Percentiles rank a stretch among this genome's conserved stretches.
Evolutionary conservation across 2,797 vertebrate species (phyloP).

Genomic region (Sphenopsis melanotis): DNA sequence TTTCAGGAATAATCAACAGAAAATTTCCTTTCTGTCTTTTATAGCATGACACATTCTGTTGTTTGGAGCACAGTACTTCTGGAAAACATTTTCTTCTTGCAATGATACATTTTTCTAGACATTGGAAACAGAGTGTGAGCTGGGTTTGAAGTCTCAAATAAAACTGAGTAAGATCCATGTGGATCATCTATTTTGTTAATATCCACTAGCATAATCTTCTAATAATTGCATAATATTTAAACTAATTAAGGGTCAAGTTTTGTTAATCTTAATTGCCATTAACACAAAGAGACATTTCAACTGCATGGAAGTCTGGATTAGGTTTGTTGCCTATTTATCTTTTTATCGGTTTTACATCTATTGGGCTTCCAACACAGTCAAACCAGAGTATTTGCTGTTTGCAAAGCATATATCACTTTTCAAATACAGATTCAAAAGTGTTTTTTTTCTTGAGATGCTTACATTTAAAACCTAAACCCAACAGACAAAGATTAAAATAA

Average conservation of each 20-base stretch:
- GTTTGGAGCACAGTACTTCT: background rate
- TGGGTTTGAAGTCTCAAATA: background rate
- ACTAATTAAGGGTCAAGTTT: background rate
- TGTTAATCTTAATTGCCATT: background rate
- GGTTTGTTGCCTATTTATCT: background rate
- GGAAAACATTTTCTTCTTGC: background rate
- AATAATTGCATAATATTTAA: background rate
- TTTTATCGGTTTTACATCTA: background rate
- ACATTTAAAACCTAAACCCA: background rate
- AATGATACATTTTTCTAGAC: background rate
- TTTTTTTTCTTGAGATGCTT: background rate
- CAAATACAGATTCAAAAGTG: background rate
- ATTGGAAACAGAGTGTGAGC: background rate
- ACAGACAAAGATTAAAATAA: background rate
- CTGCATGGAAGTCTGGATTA: background rate
- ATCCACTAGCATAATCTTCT: background rate
- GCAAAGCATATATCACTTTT: background rate
- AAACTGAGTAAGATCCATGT: background rate
- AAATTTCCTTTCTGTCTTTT: background rate
- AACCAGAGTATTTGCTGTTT: background rate
- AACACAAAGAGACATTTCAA: background rate
- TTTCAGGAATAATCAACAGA: background rate
- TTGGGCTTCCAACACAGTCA: background rate
- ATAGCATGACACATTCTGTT: background rate
- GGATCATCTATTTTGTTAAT: background rate